Evolutionary conservation across 2,888 invertebrate species (phyloP).

Genomic region (Caenorhabditis japonica): DNA sequence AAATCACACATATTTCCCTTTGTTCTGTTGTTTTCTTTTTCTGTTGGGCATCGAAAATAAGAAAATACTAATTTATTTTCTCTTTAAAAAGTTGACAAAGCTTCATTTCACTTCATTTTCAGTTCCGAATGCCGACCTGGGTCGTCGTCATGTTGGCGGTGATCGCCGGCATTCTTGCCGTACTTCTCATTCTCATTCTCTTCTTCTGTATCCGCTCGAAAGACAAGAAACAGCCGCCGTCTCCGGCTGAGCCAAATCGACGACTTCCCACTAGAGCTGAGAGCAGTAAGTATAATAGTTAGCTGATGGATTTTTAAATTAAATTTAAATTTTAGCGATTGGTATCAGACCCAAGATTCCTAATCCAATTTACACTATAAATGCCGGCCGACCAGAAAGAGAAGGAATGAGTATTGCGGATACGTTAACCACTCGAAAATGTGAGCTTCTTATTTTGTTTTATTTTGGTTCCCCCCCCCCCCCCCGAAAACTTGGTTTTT

Average conservation of each 20-base stretch:
- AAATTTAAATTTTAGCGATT: conserved; percentile 41
- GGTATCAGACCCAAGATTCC: conserved; percentile 61
- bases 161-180: conserved; percentile 54
- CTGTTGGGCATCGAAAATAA: too few species aligned
- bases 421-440: conserved; percentile 58
- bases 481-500: too few species aligned
- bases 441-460: conserved; percentile 20
- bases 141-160: conserved; percentile 53
- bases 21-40: neutral
- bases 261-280: conserved; percentile 41
- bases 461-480: too few species aligned
- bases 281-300: conserved; percentile 53
- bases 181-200: conserved; percentile 44
- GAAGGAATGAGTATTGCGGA: conserved; percentile 52
- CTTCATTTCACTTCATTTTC: conserved; percentile 20
- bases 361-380: conserved; percentile 60
- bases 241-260: conserved; percentile 48
- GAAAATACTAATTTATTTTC: neutral
- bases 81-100: too few species aligned
- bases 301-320: too few species aligned
- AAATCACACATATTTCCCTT: neutral
- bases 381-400: conserved; percentile 47
- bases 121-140: conserved; percentile 58
- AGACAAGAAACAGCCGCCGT: conserved; percentile 51
- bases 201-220: conserved; percentile 52